Percentiles rank a stretch among this genome's conserved stretches.
phyloP scores from a whole-genome alignment of 2,113 vertebrate genomes.

The Anoura caudifer region DNA sequence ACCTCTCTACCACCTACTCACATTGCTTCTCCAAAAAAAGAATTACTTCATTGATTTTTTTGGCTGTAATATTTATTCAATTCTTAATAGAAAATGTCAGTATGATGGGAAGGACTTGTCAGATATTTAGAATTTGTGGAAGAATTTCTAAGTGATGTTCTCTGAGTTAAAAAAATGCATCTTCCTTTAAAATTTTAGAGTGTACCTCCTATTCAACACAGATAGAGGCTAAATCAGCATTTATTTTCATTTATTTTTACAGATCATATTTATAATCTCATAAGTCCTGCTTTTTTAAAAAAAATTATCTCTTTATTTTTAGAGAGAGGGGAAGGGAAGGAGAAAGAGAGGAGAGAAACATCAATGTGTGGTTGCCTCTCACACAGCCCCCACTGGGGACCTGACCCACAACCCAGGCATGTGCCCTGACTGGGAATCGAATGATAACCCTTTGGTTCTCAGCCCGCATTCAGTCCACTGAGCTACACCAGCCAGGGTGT shows the following conservation, averaged over 20 bases:
- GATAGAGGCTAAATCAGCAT: conserved; percentile 24
- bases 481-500: no score
- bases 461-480: no score
- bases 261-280: conserved; percentile 8
- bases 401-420: no score
- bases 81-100: conserved; percentile 61
- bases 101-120: conserved; percentile 21
- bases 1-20: background rate
- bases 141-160: conserved; percentile 28
- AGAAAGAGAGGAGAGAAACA: no score
- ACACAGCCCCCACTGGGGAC: no score
- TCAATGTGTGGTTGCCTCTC: no score
- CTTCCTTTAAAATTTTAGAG: conserved; percentile 44
- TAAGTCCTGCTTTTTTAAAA: background rate
- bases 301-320: no score
- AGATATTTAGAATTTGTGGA: conserved; percentile 55
- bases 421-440: no score
- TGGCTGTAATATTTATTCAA: conserved; percentile 44
- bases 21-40: background rate
- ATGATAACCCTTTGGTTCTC: no score
- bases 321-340: no score
- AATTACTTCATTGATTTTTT: conserved; percentile 66
- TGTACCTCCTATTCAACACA: conserved; percentile 28
- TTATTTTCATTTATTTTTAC: conserved; percentile 28
- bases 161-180: conserved; percentile 26